Conservation (phyloP, 2,113 vertebrate genomes). For the Rana temporaria region DNA sequence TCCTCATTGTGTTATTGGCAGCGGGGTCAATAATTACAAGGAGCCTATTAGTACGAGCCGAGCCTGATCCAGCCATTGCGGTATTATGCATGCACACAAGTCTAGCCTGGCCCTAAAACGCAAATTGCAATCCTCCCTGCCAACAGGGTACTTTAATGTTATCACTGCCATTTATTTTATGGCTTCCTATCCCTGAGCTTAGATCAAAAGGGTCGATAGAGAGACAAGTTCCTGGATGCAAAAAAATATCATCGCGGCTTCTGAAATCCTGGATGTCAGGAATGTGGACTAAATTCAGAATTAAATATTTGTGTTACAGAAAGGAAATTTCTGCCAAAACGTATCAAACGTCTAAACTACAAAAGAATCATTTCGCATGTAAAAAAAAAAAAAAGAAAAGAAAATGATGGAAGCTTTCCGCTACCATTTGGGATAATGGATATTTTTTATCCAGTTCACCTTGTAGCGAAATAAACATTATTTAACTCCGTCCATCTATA, state of each 20-base stretch:
- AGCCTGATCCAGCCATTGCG: slow-evolving; percentile 40
- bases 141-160: slow-evolving; percentile 49
- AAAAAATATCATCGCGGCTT: slow-evolving; percentile 13
- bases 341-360: too few species aligned
- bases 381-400: too few species aligned
- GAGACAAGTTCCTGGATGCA: slow-evolving; percentile 32
- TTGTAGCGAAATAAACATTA: too few species aligned
- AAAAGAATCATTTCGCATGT: too few species aligned
- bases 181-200: slow-evolving; percentile 38
- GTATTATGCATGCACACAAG: slow-evolving; percentile 42
- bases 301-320: slow-evolving; percentile 9
- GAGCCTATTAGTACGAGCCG: slow-evolving; percentile 32
- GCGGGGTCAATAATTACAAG: slow-evolving; percentile 45
- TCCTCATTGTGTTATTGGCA: slow-evolving; percentile 52
- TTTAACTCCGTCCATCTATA: too few species aligned
- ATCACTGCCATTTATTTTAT: slow-evolving; percentile 49
- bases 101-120: slow-evolving; percentile 36
- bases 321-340: not conserved
- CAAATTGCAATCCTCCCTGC: slow-evolving; percentile 49
- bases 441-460: too few species aligned
- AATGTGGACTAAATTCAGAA: not conserved
- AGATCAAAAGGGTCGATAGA: slow-evolving; percentile 17
- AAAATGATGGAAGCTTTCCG: too few species aligned
- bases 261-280: slow-evolving; percentile 8
- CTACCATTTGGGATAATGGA: too few species aligned